Evolutionary conservation across 2,113 vertebrate genomes (phyloP), one percentile per base, ranked within the genome.

Genomic region (Eretmochelys imbricata): DNA sequence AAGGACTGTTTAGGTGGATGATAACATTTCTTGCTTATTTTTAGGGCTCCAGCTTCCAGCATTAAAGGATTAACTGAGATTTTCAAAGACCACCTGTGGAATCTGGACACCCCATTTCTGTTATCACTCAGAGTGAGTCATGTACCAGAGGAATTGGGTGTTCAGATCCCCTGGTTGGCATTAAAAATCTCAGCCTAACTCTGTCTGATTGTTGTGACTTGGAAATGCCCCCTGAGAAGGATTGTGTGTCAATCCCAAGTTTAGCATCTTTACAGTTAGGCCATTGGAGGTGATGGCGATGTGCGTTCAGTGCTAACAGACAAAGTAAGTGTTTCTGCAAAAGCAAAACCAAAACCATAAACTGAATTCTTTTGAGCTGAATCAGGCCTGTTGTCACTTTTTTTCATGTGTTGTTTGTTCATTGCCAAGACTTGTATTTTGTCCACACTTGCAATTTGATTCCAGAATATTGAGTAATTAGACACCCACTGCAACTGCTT

Each of bases 401-500:
- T 72, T 38, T 72, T 72, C 19, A 72, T n/a, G 2, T 20, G n/a
- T 16, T 38, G 8, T 22, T 22, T 38, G 65, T n/a, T 72, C 90
- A 93, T 92, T 94, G 90, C 62, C 72, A 72, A 86, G 55, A 3
- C 80, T 80, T 94, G 22, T n/a, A 69, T 93, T 93, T 95, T 35
- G 72, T 80, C 80, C 62, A 75, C 46, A 86, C 38, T 62, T 92
- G 89, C 62, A 88, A 82, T 89, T 92, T 95, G 93, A 89, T 88
- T 87, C 85, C n/a, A 10, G 65, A 96, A 95, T 91, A 95, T 1
- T 13, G 87, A 96, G 89, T 93, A 96, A 95, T 42, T 42, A 42
- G 95, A 95, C 87, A 93, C 90, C 85, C 92, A 92, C 80, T 95
- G 94, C 91, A 96, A 97, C 93, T 94, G 87, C 89, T 94, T 96